Conservation (phyloP, 2,797 vertebrate genomes). For the Apogon hyalosoma region DNA sequence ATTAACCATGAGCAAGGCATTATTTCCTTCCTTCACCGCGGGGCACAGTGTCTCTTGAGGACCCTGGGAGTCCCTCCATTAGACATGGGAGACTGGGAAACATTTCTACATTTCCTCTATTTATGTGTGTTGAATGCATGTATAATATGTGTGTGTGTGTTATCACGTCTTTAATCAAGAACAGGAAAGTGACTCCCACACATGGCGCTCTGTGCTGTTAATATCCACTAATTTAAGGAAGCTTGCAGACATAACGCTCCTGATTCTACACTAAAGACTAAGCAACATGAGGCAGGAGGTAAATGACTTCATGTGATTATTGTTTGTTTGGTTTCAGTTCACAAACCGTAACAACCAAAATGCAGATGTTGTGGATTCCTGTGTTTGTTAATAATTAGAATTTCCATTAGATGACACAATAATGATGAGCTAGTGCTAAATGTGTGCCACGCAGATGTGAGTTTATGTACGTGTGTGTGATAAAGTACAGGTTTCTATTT, state of each 20-base stretch:
- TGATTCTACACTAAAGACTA: conserved; percentile 16
- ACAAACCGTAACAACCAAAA: conserved; percentile 36
- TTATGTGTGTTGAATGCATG: conserved; percentile 46
- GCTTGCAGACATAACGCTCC: conserved; percentile 26
- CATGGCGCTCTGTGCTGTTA: conserved; percentile 50
- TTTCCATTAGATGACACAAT: conserved; percentile 52
- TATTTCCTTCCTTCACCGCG: conserved; percentile 41
- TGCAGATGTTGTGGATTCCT: conserved; percentile 55
- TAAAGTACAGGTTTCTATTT: conserved; percentile 53
- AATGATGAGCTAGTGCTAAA: conserved; percentile 38
- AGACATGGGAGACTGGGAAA: conserved; percentile 77
- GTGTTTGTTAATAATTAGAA: conserved; percentile 62
- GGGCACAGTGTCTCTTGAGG: conserved; percentile 24
- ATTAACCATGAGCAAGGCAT: conserved; percentile 39
- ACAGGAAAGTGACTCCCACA: conserved; percentile 74
- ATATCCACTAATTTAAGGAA: conserved; percentile 66
- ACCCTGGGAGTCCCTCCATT: conserved; percentile 36
- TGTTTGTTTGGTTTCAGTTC: conserved; percentile 58
- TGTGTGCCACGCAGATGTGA: conserved; percentile 53
- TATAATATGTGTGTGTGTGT: conserved; percentile 20
- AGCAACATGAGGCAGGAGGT: conserved; percentile 17
- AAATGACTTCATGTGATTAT: conserved; percentile 49
- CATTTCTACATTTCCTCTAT: conserved; percentile 67
- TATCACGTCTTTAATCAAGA: conserved; percentile 73
- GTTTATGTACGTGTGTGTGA: conserved; percentile 29